phyloP scores from a whole-genome alignment of 1,140 invertebrate genomes.

The Ooceraea biroi region DNA sequence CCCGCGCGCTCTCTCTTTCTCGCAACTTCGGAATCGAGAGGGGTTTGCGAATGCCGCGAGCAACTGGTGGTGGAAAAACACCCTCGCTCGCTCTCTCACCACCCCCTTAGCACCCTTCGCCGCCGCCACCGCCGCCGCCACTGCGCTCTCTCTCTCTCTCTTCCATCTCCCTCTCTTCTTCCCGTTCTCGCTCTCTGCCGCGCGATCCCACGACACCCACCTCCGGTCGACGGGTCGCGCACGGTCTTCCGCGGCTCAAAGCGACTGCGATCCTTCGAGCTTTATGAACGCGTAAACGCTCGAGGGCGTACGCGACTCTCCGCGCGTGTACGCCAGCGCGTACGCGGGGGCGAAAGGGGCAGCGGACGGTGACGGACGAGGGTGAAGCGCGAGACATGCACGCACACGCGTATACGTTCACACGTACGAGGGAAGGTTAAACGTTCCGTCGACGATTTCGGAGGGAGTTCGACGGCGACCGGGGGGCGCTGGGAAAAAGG shows the following conservation, averaged over 20 bases:
- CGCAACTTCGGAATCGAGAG: constrained; percentile 74
- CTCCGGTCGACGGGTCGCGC: constrained; percentile 64
- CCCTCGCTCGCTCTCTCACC: constrained; percentile 81
- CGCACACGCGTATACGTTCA: background rate
- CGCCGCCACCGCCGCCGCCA: constrained; percentile 43
- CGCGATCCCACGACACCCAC: constrained; percentile 69
- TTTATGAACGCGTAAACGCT: constrained; percentile 83
- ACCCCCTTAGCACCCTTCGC: constrained; percentile 75
- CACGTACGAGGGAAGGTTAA: constrained; percentile 69
- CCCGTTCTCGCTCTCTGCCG: constrained; percentile 58
- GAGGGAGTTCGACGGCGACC: background rate
- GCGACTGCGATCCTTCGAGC: constrained; percentile 75
- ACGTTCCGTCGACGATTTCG: constrained; percentile 69
- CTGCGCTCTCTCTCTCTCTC: constrained; percentile 74
- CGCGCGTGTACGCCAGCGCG: constrained; percentile 27
- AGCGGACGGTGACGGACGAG: constrained; percentile 14
- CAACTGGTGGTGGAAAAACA: constrained; percentile 87
- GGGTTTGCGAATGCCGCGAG: constrained; percentile 84
- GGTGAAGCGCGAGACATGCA: background rate
- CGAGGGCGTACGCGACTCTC: constrained; percentile 51
- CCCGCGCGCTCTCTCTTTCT: constrained; percentile 25
- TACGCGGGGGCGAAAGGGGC: constrained; percentile 30
- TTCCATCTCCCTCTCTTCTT: constrained; percentile 75
- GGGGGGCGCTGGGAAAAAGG: constrained; percentile 36
- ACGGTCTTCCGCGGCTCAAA: constrained; percentile 70